Evolutionary conservation across 2,113 vertebrate genomes (phyloP), one percentile per base, ranked within the genome.

Genomic region (Platysteira castanea): DNA sequence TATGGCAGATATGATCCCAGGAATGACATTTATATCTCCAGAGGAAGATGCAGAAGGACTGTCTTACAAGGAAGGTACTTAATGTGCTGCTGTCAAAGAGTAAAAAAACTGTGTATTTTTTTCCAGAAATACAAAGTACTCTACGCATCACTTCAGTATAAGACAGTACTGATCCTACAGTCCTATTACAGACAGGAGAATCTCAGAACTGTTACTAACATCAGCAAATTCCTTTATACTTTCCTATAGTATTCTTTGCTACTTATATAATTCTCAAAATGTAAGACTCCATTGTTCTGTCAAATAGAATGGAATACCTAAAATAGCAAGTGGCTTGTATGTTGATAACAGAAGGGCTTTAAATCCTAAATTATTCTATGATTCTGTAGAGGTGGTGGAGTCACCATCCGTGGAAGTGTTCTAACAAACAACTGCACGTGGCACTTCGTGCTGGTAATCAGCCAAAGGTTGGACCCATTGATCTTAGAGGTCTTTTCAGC

Each of bases 381-480:
- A 39, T 46, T 53, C 64, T 53, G 8, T 30, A 28, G n/a, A 39
- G 23, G 12, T 27, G 37, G 7, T 50, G 21, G 20, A 50, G 37
- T 21, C 28, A 28, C n/a, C 28, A 61, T 13, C 23, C 47, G 47
- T 46, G n/a, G 13, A 70, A 15, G 8, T 9, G 4, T 20, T 70
- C 64, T n/a, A 39, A 6, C n/a, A 44, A 75, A 15, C 11, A 19
- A 5, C 28, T 61, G 47, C 15, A 30, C 0, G 0, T 47, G n/a
- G 15, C 23, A 20, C 7, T 28, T 37, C 4, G 10, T 52, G 46
- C 22, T n/a, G 23, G 13, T 13, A 46, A 37, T 15, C 0, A 0
- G 15, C 24, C 47, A 78, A 39, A 61, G n/a, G 23, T 0, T 70
- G 47, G 10, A 20, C 8, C 41, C 20, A 28, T 9, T 78, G 27